Percentiles rank a stretch among this genome's conserved stretches.
These are phyloP conservation scores for Myiotriccus ornatus DNA, from an alignment of 2,797 vertebrate genomes.

Conservation along the genomic window DNA sequence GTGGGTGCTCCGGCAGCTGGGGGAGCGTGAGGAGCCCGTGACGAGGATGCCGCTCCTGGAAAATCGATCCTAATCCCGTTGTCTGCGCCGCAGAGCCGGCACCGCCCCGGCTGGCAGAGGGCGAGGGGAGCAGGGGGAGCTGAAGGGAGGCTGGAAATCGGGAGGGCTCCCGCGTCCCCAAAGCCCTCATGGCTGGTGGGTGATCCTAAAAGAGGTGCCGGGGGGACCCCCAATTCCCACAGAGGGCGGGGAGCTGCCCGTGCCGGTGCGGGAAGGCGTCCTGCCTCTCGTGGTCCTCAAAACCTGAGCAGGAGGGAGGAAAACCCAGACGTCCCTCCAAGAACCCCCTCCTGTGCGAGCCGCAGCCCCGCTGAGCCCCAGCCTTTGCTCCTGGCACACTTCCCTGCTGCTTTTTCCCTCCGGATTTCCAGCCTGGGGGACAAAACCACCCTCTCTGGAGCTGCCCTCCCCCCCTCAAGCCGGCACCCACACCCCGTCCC, in stretches of 20 bases:
- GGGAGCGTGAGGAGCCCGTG: not conserved
- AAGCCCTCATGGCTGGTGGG: rapidly evolving
- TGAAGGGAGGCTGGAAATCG: no score
- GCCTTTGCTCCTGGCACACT: rapidly evolving
- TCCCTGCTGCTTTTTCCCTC: not conserved
- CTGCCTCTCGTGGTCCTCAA: not conserved
- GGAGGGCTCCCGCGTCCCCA: rapidly evolving
- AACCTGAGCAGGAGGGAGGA: not conserved
- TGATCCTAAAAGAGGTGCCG: not conserved
- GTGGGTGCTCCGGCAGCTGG: not conserved
- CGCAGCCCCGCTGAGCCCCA: not conserved
- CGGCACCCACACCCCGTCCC: not conserved
- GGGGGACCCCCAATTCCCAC: rapidly evolving
- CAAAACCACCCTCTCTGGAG: not conserved
- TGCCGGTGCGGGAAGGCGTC: not conserved
- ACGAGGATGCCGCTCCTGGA: not conserved
- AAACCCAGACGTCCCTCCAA: not conserved
- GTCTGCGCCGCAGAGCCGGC: not conserved
- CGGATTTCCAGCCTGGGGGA: not conserved
- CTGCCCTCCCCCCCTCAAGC: not conserved
- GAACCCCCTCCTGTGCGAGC: not conserved
- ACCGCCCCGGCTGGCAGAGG: not conserved
- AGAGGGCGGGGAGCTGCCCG: not conserved
- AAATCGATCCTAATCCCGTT: conserved; percentile 43
- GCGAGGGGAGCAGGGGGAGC: not conserved